Evolutionary conservation across 1,140 invertebrate species (phyloP), one percentile per base, ranked within the genome.

Genomic region (Drosophila prosaltans): DNA sequence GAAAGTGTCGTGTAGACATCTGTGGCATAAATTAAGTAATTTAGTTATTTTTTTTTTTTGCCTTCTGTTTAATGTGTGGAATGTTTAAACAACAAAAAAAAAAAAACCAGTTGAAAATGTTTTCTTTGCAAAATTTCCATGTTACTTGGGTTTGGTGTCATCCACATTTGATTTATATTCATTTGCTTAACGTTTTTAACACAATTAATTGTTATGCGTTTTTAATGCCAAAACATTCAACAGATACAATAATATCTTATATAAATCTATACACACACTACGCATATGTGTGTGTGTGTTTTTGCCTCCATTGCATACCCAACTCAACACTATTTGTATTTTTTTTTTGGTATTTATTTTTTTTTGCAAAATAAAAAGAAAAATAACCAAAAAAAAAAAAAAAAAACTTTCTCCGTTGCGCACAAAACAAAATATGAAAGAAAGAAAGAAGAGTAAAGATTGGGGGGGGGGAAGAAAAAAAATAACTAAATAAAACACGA

Each of bases 11-110:
- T 41, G 77, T 59, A 83, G 78, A 74, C 75, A 73, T 88, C 79
- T 85, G 72, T 61, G 75, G 75, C 76, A 82, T 88, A 86, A 86
- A 83, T 86, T 72, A 86, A 89, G 76, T 88, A 69, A 82, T 88
- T 82, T 78, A 61, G 63, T 81, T 77, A 43, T 43, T 11, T 51
- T 48, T 48, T 24, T 39, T 4, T 6, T 78, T 55, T 30, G 2
- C 4, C 4, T 30, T 36, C 32, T 74, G 69, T 72, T 64, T 67
- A 75, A 68, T 66, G 36, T 30, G 39, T 69, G 61, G 64, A 65
- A 59, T 65, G 51, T 45, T 39, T 67, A 60, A n/a, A 24, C 59
- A 32, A 58, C 16, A 16, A 2, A 30, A 4, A 30, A 55, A 68
- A 43, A 48, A 26, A 30, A 48, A 59, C 10, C 60, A 55, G 41